Evolutionary conservation across 2,113 vertebrate genomes (phyloP), one percentile per base, ranked within the genome.

Genomic region (Ophthalmolycus amberensis): DNA sequence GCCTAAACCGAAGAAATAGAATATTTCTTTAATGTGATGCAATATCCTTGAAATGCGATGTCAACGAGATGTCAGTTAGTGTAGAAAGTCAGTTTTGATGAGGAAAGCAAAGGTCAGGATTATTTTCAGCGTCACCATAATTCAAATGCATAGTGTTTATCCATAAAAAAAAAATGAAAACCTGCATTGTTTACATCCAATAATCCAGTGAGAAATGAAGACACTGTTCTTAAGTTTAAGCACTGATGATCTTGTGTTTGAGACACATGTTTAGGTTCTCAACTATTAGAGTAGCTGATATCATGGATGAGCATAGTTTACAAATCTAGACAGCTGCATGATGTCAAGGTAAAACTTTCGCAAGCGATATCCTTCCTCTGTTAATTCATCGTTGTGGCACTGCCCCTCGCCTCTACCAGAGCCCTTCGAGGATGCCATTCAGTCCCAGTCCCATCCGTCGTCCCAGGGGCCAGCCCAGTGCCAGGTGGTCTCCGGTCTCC

Each of bases 391-490:
- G 4, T 70, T 50, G 38, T 72, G n/a, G 18, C 37, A 10, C 42
- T 66, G 42, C 71, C 54, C n/a, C n/a, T 81, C 48, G 9, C 48
- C 73, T 76, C 1, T 20, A 88, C 38, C 92, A 99, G 98, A 97
- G 94, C 98, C 98, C 72, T 99, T 99, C 73, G 97, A 97, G 93
- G 97, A 98, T 64, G 97, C 98, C 69, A 96, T 99, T 80, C 97
- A 95, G 89, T 96, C 94, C 77, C 97, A 97, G 90, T 89, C 90
- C 0, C 91, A 93, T n/a, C 85, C 83, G 0, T 71, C 58, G 14
- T 44, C 87, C 76, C 88, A 86, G 52, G 84, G 66, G 0, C 85
- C 92, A 81, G 94, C 91, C 88, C 97, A 97, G 88, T 73, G 85
- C 0, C 71, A 93, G 78, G 93, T 92, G 78, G 93, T 92, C 20